Evolutionary conservation across 2,113 vertebrate genomes (phyloP).

Genomic region (Paramisgurnus dabryanus): DNA sequence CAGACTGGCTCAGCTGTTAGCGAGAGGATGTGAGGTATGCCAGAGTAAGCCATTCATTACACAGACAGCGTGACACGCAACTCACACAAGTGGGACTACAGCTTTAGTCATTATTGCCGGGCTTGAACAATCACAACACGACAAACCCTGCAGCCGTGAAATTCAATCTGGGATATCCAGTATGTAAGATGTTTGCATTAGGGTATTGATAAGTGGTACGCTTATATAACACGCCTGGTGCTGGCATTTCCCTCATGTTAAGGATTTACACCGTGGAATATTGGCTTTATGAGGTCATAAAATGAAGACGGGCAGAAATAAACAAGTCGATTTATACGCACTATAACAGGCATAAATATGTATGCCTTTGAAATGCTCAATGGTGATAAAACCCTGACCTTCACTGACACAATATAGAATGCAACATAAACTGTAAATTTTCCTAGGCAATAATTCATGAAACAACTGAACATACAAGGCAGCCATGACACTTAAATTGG

Average conservation of each 20-base stretch:
- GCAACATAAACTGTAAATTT: slow-evolving; percentile 38
- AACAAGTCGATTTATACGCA: slow-evolving; percentile 47
- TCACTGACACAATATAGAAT: slow-evolving; percentile 19
- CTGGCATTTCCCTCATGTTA: slow-evolving; percentile 36
- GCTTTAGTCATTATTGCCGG: slow-evolving; percentile 31
- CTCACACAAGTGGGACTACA: slow-evolving; percentile 45
- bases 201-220: slow-evolving; percentile 39
- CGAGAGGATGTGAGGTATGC: slow-evolving; percentile 38
- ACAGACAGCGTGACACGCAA: slow-evolving; percentile 40
- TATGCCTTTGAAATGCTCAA: slow-evolving; percentile 28
- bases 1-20: slow-evolving; percentile 32
- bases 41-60: slow-evolving; percentile 48
- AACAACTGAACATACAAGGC: not conserved
- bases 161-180: slow-evolving; percentile 18
- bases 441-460: slow-evolving; percentile 3
- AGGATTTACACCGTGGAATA: slow-evolving; percentile 44
- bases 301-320: slow-evolving; percentile 47
- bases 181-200: not conserved
- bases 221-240: slow-evolving; percentile 28
- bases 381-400: slow-evolving; percentile 32
- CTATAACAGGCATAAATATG: slow-evolving; percentile 45
- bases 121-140: slow-evolving; percentile 28
- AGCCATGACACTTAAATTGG: not conserved
- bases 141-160: slow-evolving; percentile 8
- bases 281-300: slow-evolving; percentile 45